A percentile compares a stretch with the other conserved stretches of the same genome.
phyloP scores from a whole-genome alignment of 1,140 invertebrate genomes.

The Andricus grossulariae region DNA sequence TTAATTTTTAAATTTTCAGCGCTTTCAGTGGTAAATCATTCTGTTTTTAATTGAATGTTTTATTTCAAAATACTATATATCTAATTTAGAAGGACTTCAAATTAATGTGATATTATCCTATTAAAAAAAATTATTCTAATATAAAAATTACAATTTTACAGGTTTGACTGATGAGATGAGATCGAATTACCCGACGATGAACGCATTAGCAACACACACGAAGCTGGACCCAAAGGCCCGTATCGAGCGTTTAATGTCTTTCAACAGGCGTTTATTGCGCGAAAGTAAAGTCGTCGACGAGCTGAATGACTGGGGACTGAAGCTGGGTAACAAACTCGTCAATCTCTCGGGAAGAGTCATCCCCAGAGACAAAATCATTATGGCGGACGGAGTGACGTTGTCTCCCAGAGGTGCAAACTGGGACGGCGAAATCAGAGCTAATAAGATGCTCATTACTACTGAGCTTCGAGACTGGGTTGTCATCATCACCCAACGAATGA shows the following conservation, averaged over 20 bases:
- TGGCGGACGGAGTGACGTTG: conserved; percentile 51
- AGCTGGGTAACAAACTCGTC: conserved; percentile 77
- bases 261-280: conserved; percentile 77
- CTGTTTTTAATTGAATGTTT: too few species aligned
- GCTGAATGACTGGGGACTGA: conserved; percentile 80
- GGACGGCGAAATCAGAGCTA: conserved; percentile 78
- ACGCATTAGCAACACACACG: conserved; percentile 79
- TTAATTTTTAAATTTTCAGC: too few species aligned
- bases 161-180: conserved; percentile 79
- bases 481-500: conserved; percentile 33
- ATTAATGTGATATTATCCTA: too few species aligned
- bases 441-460: conserved; percentile 63
- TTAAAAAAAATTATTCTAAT: too few species aligned
- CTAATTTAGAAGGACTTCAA: too few species aligned
- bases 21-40: too few species aligned
- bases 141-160: conserved; percentile 44
- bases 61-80: too few species aligned
- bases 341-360: conserved; percentile 78
- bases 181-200: conserved; percentile 79
- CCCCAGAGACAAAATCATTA: conserved; percentile 77
- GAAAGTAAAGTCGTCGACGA: conserved; percentile 77
- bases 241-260: conserved; percentile 79
- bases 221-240: conserved; percentile 79
- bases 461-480: conserved; percentile 54
- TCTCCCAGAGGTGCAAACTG: conserved; percentile 77